A percentile compares a stretch with the other conserved stretches of the same genome.
Evolutionary conservation across 1,140 invertebrate genomes (phyloP).

Genomic region (Cheumatopsyche charites): DNA sequence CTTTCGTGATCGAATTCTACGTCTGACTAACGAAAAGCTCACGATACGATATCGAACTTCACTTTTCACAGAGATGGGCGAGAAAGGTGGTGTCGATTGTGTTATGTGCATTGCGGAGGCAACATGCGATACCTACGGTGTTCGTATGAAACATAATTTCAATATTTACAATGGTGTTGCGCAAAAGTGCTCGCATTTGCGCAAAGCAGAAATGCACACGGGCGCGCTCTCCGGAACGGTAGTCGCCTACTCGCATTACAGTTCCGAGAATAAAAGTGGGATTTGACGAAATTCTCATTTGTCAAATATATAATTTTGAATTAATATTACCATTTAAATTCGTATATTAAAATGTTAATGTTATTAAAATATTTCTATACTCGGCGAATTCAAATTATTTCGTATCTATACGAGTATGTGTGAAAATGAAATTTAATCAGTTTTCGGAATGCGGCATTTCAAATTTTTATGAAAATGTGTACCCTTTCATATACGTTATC

Average conservation of each 20-base stretch:
- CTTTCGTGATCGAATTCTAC: conserved; percentile 10
- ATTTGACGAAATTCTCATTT: neutral
- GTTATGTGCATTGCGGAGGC: neutral
- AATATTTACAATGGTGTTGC: conserved; percentile 17
- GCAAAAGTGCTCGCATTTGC: neutral
- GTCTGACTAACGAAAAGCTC: too few relatives aligned
- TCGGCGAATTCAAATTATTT: too few relatives aligned
- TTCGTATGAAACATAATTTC: neutral
- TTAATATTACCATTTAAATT: too few relatives aligned
- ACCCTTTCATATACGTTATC: too few relatives aligned
- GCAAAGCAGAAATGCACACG: conserved; percentile 18
- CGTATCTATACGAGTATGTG: too few relatives aligned
- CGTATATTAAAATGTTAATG: too few relatives aligned
- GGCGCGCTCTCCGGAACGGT: conserved; percentile 39
- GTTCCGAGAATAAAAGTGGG: neutral
- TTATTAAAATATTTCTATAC: too few relatives aligned
- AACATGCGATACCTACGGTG: conserved; percentile 14
- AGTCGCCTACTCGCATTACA: conserved; percentile 36
- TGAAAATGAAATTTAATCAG: too few relatives aligned
- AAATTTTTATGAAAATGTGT: too few relatives aligned
- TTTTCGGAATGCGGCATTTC: too few relatives aligned
- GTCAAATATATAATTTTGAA: too few relatives aligned
- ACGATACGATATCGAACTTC: neutral
- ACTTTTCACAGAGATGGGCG: neutral
- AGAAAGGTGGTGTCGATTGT: conserved; percentile 26